Base-by-base conservation (phyloP, 2,888 invertebrate species). In the Drosophila buzzatii region DNA sequence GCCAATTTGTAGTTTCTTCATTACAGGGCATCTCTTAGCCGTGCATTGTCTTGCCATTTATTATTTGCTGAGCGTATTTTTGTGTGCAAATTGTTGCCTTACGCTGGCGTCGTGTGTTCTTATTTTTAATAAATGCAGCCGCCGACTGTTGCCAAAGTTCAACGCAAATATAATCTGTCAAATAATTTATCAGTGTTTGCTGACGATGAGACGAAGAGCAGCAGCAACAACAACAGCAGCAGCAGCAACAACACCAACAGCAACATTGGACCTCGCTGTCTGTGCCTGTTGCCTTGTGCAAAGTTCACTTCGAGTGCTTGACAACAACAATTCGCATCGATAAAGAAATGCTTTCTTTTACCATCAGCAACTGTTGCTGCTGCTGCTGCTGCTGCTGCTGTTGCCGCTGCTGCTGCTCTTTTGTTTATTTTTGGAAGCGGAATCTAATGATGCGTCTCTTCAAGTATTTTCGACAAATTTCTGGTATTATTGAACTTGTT, bases 141-240 rank as follows among this genome's bases (percentile, higher is more conserved):
- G 79, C 64, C 77, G 70, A 70, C 70, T 73, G 56, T 76, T 82
- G 77, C 82, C 85, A 86, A 85, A 86, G 85, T 89, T 89, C 85
- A 86, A 88, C 88, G 85, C 79, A 85, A 86, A 87, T 82, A 88
- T 82, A 89, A 90, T 89, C 85, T 90, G 82, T 86, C 90, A 86
- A 86, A 86, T 77, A 86, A 88, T 88, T 89, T 89, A 86, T 86
- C 90, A 86, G 81, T 89, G 73, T 86, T 86, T 89, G 79, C 79
- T 67, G 74, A 85, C 73, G 85, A 79, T 74, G 82, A 80, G 77
- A 31, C 68, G 72, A 76, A 64, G 67, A 76, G 65, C 70, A 60
- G 12, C 68, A 68, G 2, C 57, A 61, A 0, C 62, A 45, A 8
- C 60, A 42, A 3, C 56, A 60, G 0, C 60, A 35, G 1, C 45